phyloP scores from a whole-genome alignment of 2,797 vertebrate genomes.

The Gymnoscopelus braueri region DNA sequence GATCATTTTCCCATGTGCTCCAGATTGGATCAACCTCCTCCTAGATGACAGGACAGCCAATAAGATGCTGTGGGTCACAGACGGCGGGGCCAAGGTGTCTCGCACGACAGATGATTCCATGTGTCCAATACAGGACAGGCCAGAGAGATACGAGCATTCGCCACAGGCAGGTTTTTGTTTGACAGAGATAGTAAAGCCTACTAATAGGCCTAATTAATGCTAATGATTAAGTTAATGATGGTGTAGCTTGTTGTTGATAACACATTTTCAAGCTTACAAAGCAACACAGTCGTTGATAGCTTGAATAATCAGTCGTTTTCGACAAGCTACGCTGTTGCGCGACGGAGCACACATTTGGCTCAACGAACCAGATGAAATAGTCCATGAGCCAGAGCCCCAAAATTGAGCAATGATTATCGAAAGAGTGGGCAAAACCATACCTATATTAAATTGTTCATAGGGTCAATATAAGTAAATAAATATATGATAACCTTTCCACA shows the following conservation, averaged over 20 bases:
- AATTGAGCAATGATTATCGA: too few relatives aligned
- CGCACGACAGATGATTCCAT: conserved; percentile 65
- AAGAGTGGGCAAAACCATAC: too few relatives aligned
- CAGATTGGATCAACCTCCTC: conserved; percentile 68
- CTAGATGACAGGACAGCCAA: conserved; percentile 78
- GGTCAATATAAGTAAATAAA: too few relatives aligned
- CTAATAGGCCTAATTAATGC: background rate
- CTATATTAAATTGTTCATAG: too few relatives aligned
- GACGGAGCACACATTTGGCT: background rate
- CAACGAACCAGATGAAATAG: conserved; percentile 13
- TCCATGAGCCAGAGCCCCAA: too few relatives aligned
- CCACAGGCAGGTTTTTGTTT: conserved; percentile 67
- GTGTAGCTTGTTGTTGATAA: too few relatives aligned
- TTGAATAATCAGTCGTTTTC: too few relatives aligned
- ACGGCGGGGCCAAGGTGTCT: conserved; percentile 64
- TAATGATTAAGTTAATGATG: too few relatives aligned
- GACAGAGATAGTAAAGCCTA: background rate
- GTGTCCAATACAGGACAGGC: conserved; percentile 75
- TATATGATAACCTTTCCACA: too few relatives aligned
- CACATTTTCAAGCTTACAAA: too few relatives aligned
- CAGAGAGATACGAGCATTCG: conserved; percentile 72
- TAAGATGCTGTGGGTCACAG: conserved; percentile 73
- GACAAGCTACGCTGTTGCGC: too few relatives aligned
- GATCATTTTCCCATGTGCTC: background rate
- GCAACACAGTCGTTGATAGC: too few relatives aligned